Conservation (phyloP, 1,140 invertebrate species). For the Pristionchus pacificus region DNA sequence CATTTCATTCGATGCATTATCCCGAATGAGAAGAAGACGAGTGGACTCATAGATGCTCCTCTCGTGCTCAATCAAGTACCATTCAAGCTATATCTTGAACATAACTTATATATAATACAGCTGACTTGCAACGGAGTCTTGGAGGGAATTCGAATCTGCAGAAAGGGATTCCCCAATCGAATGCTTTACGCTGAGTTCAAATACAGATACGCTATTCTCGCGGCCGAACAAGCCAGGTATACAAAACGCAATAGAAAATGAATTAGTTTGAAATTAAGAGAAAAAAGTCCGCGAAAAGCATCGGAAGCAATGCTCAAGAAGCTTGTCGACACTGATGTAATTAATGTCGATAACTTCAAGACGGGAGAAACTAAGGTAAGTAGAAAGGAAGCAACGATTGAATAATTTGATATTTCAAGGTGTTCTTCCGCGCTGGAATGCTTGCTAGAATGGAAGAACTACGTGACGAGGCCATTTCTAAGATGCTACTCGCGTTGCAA, state of each 20-base stretch:
- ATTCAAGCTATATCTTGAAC: background rate
- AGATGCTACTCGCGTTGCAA: constrained; percentile 97
- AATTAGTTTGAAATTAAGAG: background rate
- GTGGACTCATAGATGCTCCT: constrained; percentile 62
- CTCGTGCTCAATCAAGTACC: constrained; percentile 47
- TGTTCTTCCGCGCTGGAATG: constrained; percentile 99
- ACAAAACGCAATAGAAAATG: too few species aligned
- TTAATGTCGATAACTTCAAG: constrained; percentile 43
- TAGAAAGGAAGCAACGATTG: constrained; percentile 61
- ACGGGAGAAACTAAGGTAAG: constrained; percentile 60
- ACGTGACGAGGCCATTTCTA: constrained; percentile 93
- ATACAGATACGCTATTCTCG: constrained; percentile 75
- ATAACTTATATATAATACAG: constrained; percentile 64
- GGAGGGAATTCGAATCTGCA: constrained; percentile 99
- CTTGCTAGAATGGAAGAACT: constrained; percentile 99
- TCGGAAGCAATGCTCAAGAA: constrained; percentile 39
- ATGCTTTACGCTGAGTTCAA: constrained; percentile 84
- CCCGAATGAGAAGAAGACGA: constrained; percentile 93
- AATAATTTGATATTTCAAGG: constrained; percentile 62
- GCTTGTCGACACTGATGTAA: constrained; percentile 33
- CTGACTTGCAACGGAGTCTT: constrained; percentile 99
- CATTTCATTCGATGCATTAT: constrained; percentile 99
- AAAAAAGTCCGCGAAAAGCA: background rate
- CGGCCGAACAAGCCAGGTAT: constrained; percentile 41
- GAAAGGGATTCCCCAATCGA: constrained; percentile 97